Conservation (phyloP, 1,140 invertebrate species). For the Vanessa atalanta region DNA sequence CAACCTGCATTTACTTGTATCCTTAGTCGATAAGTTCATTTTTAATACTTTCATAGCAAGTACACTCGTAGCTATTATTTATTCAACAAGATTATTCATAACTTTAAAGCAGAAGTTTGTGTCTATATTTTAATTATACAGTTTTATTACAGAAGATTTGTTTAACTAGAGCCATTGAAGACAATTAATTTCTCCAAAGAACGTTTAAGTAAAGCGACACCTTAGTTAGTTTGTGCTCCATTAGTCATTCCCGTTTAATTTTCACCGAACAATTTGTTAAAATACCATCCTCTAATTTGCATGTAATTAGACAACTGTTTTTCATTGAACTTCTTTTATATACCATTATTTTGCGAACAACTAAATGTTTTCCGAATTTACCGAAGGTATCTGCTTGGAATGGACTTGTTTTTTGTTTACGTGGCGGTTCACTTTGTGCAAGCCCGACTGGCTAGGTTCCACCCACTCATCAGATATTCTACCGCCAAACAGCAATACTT, state of each 20-base stretch:
- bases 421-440: no score
- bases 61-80: not conserved
- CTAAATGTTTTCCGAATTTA: not conserved
- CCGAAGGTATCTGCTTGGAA: no score
- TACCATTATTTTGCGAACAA: not conserved
- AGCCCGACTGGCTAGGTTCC: no score
- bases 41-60: not conserved
- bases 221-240: slow-evolving; percentile 36
- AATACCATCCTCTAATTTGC: slow-evolving; percentile 39
- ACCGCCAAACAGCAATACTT: no score
- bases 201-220: slow-evolving; percentile 23
- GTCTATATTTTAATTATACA: slow-evolving; percentile 5
- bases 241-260: slow-evolving; percentile 39
- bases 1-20: no score
- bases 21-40: no score
- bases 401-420: no score
- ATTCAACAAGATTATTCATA: not conserved
- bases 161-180: slow-evolving; percentile 22
- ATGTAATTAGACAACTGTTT: slow-evolving; percentile 40
- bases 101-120: slow-evolving; percentile 6
- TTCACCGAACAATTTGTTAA: slow-evolving; percentile 38
- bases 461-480: no score
- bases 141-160: slow-evolving; percentile 13
- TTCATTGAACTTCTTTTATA: slow-evolving; percentile 26
- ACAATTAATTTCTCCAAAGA: slow-evolving; percentile 25